phyloP scores from a whole-genome alignment of 2,113 vertebrate genomes.

The Rana temporaria region DNA sequence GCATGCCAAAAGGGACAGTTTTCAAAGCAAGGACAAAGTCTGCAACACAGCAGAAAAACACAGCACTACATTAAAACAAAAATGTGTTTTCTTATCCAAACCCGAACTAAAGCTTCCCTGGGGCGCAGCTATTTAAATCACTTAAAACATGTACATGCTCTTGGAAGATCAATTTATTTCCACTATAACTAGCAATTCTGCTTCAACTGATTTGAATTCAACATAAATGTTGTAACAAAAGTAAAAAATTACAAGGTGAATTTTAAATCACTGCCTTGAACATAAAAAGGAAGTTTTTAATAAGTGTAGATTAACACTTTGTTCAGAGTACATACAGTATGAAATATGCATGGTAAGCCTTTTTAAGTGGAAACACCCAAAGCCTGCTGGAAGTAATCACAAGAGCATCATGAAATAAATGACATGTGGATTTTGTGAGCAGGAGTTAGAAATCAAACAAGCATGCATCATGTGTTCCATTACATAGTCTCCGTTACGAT shows the following conservation, averaged over 20 bases:
- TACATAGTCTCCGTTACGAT: too few species aligned
- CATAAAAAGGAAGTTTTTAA: neutral
- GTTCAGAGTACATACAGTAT: neutral
- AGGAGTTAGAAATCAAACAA: too few species aligned
- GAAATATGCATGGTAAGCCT: too few species aligned
- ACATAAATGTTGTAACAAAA: neutral
- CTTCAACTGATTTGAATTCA: neutral
- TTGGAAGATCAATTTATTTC: neutral
- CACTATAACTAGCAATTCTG: slow-evolving; percentile 9
- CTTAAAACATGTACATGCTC: neutral
- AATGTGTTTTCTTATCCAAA: slow-evolving; percentile 14
- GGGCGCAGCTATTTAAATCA: slow-evolving; percentile 25
- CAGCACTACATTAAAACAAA: slow-evolving; percentile 3
- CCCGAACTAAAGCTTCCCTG: neutral
- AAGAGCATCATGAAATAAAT: too few species aligned
- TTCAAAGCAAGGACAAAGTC: slow-evolving; percentile 5
- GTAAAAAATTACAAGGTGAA: neutral
- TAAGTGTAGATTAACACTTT: neutral
- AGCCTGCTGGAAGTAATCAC: too few species aligned
- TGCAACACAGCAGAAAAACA: slow-evolving; percentile 19
- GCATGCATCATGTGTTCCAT: too few species aligned
- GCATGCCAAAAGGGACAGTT: slow-evolving; percentile 10
- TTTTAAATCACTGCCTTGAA: neutral
- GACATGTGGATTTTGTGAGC: too few species aligned
- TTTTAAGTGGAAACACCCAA: too few species aligned